These are phyloP conservation scores for Petrolisthes cinctipes DNA, from an alignment of 2,888 invertebrate species.

Conservation along the genomic window DNA sequence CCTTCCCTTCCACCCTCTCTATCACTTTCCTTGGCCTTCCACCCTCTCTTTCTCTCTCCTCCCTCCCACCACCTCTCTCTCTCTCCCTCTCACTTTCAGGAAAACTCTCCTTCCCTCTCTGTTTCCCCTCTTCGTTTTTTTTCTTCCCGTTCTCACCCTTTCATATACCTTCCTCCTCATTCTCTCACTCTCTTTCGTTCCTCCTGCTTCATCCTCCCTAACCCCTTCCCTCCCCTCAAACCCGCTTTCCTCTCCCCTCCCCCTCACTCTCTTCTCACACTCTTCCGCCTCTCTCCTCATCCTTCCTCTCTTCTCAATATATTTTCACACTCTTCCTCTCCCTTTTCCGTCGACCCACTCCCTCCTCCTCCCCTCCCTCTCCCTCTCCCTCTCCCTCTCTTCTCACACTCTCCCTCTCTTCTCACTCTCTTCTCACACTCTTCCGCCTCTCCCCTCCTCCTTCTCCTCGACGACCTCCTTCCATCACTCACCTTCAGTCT, in stretches of 20 bases:
- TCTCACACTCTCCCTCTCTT: not conserved
- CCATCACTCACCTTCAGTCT: not conserved
- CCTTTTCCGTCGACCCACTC: not conserved
- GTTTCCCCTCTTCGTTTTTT: too few species aligned
- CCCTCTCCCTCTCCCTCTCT: not conserved
- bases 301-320: not conserved
- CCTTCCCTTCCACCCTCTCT: too few species aligned
- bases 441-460: not conserved
- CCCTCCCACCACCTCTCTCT: too few species aligned
- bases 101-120: too few species aligned
- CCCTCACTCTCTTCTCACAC: not conserved
- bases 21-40: too few species aligned
- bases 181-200: too few species aligned
- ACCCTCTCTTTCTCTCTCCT: too few species aligned
- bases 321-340: not conserved
- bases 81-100: too few species aligned
- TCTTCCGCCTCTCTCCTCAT: not conserved
- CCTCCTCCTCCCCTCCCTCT: not conserved
- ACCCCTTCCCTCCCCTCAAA: too few species aligned
- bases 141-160: too few species aligned
- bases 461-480: not conserved
- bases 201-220: too few species aligned
- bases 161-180: too few species aligned
- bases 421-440: not conserved
- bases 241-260: not conserved